phyloP scores from a whole-genome alignment of 2,888 invertebrate species.

The Eupithecia abbreviata region DNA sequence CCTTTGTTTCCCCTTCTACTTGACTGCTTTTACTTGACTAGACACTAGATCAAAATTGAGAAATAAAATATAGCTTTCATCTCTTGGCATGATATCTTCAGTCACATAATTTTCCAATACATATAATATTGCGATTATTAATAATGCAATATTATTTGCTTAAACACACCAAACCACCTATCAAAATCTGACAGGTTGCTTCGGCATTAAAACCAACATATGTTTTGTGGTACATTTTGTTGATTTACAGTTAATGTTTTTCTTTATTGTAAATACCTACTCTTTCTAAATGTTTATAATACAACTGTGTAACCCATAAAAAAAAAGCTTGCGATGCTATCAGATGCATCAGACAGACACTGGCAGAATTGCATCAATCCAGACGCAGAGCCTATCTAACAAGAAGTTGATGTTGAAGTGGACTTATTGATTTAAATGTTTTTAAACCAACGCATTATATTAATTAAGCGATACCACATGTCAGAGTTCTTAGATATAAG shows the following conservation, averaged over 20 bases:
- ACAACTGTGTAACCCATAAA: too few relatives aligned
- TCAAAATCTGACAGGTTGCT: background rate
- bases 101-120: background rate
- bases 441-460: background rate
- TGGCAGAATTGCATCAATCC: too few relatives aligned
- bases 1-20: background rate
- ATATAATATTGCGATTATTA: background rate
- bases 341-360: too few relatives aligned
- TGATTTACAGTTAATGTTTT: too few relatives aligned
- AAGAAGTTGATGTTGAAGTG: too few relatives aligned
- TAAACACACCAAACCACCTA: background rate
- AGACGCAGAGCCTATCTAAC: too few relatives aligned
- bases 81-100: background rate
- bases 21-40: too few relatives aligned
- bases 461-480: background rate
- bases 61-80: background rate
- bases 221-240: background rate
- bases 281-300: too few relatives aligned
- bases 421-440: background rate
- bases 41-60: background rate
- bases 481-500: constrained; percentile 9
- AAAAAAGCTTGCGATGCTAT: too few relatives aligned
- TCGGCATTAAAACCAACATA: background rate
- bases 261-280: too few relatives aligned
- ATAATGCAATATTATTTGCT: background rate